Evolutionary conservation across 2,888 invertebrate genomes (phyloP).

Genomic region (Apeira syringaria): DNA sequence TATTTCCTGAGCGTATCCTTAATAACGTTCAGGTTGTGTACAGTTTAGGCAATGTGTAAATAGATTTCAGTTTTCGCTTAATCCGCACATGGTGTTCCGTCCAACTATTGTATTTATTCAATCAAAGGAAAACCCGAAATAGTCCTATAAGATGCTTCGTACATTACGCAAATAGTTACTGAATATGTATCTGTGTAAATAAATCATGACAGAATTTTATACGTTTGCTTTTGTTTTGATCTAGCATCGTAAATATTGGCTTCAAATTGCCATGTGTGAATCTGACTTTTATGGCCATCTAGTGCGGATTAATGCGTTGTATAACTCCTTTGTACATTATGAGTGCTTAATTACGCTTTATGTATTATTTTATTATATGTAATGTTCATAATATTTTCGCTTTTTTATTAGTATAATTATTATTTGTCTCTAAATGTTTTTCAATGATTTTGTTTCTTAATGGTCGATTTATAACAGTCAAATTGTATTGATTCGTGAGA

Average conservation of each 20-base stretch:
- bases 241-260: not conserved
- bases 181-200: not conserved
- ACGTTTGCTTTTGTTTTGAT: not conserved
- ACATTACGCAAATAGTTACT: too few species aligned
- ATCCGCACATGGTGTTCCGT: not conserved
- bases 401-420: conserved; percentile 37
- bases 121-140: too few species aligned
- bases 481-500: too few species aligned
- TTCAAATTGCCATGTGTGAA: not conserved
- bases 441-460: conserved; percentile 1
- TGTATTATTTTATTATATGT: conserved; percentile 49
- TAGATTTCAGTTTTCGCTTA: too few species aligned
- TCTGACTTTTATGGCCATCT: not conserved
- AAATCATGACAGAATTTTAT: not conserved
- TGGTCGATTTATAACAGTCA: conserved; percentile 2
- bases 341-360: conserved; percentile 79
- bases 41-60: too few species aligned
- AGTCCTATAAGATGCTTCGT: too few species aligned
- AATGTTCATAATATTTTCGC: conserved; percentile 54
- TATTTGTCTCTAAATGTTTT: conserved; percentile 4
- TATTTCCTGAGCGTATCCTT: too few species aligned
- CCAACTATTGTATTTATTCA: not conserved
- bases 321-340: conserved; percentile 58
- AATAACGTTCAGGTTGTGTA: too few species aligned
- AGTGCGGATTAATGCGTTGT: not conserved